Base-by-base conservation (phyloP, 2,797 vertebrate species). In the Sebastolobus altivelis region DNA sequence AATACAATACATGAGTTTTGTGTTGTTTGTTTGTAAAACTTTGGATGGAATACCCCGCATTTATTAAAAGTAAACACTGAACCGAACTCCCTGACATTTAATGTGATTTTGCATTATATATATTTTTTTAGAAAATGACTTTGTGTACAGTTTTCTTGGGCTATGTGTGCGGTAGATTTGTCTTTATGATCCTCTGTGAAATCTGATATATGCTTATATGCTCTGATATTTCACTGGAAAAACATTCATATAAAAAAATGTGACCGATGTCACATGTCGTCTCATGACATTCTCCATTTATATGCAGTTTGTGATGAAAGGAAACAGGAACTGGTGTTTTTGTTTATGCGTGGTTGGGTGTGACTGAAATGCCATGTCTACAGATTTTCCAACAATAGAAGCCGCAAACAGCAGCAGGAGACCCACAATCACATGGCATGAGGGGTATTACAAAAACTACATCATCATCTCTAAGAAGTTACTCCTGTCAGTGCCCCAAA, bases 291-390 rank as follows among this genome's bases (percentile, higher is more conserved):
- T 61, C 58, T 33, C 9, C 4, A 5, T 2, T 65, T 8, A 20
- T 58, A 46, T 10, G 16, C 1, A 46, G 16, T 46, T 46, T 16
- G 33, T 38, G 33, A 40, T 3, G 22, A 67, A 46, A 43, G 37
- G 40, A 88, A 92, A 91, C 29, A 75, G 87, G 88, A 93, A 91
- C 69, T 81, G 6, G 10, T 72, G 14, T 16, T 70, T 71, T 70
- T 82, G 62, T 79, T 79, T 31, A 27, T 25, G 59, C 7, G 71
- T 4, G 43, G 33, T 5, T 46, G 10, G 20, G n/a, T 61, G 54
- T 66, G 63, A 60, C 75, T 37, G 16, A 83, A 62, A 12, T 83
- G 56, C 43, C 56, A 35, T 29, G 29, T 77, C 27, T 5, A 18
- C 61, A 67, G 6, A 78, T 88, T 69, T 46, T 46, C 4, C 31